A percentile compares a stretch with the other conserved stretches of the same genome.
Conservation (phyloP, 2,888 invertebrate species). For the Andrena dorsata region DNA sequence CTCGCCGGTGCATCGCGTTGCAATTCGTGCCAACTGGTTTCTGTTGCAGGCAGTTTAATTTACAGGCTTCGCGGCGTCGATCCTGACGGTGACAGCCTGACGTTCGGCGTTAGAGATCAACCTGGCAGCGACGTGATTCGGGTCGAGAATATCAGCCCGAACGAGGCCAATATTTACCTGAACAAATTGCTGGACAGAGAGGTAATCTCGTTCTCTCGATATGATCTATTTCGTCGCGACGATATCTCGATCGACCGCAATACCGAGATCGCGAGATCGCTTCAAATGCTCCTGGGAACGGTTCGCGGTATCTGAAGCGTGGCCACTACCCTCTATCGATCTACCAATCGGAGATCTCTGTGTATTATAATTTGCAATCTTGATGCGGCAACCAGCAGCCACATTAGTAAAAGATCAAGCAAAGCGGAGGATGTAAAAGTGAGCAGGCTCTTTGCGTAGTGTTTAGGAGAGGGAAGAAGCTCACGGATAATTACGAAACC, state of each 20-base stretch:
- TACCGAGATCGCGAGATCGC: background rate
- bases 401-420: no score
- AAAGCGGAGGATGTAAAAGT: no score
- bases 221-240: conserved; percentile 37
- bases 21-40: conserved; percentile 56
- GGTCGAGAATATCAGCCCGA: conserved; percentile 92
- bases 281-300: background rate
- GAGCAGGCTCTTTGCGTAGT: no score
- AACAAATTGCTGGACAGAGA: conserved; percentile 96
- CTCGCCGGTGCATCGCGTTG: conserved; percentile 36
- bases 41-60: conserved; percentile 91
- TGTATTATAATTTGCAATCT: no score
- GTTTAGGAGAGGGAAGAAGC: no score
- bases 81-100: conserved; percentile 93
- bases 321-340: no score
- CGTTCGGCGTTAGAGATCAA: conserved; percentile 93
- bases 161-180: conserved; percentile 94
- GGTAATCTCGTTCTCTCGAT: conserved; percentile 85
- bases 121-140: conserved; percentile 93
- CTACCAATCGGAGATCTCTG: background rate
- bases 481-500: no score
- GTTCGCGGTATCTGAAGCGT: background rate
- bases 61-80: conserved; percentile 93
- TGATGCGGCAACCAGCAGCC: no score
- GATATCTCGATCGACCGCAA: conserved; percentile 4